Base-by-base conservation (phyloP, 2,888 invertebrate species). In the Orgyia antiqua region DNA sequence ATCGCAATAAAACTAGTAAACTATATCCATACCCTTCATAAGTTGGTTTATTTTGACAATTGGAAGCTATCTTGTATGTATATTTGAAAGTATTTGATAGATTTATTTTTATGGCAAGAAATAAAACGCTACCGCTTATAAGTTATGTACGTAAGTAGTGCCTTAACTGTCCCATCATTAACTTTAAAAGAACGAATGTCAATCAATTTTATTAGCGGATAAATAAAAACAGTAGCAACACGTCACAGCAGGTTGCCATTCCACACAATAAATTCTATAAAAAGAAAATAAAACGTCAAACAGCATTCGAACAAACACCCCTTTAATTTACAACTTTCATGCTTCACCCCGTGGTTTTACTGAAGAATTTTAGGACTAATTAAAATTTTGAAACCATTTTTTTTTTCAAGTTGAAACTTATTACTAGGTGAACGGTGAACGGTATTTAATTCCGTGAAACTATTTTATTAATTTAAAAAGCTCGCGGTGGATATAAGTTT, bases 181-280 rank as follows among this genome's bases (percentile, higher is more conserved):
- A 64, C 36, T 45, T 45, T n/a, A 35, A 53, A 64, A 45, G 61
- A 71, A 72, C 75, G 65, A 74, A 73, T 70, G 78, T 77, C 77
- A 78, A 73, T 80, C 74, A 76, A 55, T 71, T 82, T 80, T 79
- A 80, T 73, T 68, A 66, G 65, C 60, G 68, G 72, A 72, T 68
- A 68, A 74, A 76, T 72, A 78, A 74, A 76, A 78, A 75, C 77
- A 63, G 79, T 76, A 73, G 77, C 74, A 41, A 45, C 51, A 42
- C 45, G 55, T 58, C 58, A 52, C 49, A 47, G 51, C 44, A 55
- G 54, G 48, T 54, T 44, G 48, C 45, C 51, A 51, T 43, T 58
- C 52, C 47, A 47, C 63, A 66, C 70, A 57, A 73, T 83, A 79
- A 74, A 76, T 71, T 67, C 58, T 40, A 47, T 51, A 70, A 68